These are phyloP conservation scores for Hybos culiciformis DNA, from an alignment of 2,888 invertebrate genomes.

Conservation along the genomic window DNA sequence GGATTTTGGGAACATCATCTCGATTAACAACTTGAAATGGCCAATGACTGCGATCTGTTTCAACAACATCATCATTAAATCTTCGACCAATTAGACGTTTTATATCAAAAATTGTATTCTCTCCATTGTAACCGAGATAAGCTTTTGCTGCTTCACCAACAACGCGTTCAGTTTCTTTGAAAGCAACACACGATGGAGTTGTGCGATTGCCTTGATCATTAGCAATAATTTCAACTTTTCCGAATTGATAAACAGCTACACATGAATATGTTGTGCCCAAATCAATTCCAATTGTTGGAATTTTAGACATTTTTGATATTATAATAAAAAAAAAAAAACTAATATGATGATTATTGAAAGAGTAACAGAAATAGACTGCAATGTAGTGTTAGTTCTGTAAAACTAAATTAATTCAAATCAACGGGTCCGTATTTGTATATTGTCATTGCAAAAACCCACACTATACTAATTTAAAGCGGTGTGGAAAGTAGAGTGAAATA, in stretches of 20 bases:
- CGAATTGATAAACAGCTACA: conserved; percentile 62
- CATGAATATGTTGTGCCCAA: conserved; percentile 73
- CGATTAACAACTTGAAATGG: conserved; percentile 81
- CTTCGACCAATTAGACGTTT: conserved; percentile 89
- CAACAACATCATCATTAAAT: conserved; percentile 77
- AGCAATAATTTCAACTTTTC: conserved; percentile 72
- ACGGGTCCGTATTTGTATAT: no score
- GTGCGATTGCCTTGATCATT: conserved; percentile 74
- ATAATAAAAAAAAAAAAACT: no score
- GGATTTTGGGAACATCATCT: conserved; percentile 66
- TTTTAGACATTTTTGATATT: conserved; percentile 37
- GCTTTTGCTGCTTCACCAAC: conserved; percentile 78
- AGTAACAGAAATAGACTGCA: no score
- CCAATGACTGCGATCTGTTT: conserved; percentile 89
- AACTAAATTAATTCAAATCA: no score
- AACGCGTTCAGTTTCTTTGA: conserved; percentile 73
- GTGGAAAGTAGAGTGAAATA: no score
- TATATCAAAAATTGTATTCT: conserved; percentile 87
- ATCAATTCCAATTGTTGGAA: conserved; percentile 67
- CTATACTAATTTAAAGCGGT: no score
- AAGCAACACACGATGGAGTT: conserved; percentile 66
- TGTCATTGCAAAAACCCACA: no score
- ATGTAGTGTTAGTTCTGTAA: no score
- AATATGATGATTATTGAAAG: no score
- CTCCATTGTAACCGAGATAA: conserved; percentile 80